phyloP scores from a whole-genome alignment of 2,113 vertebrate species.

The Elephas maximus region DNA sequence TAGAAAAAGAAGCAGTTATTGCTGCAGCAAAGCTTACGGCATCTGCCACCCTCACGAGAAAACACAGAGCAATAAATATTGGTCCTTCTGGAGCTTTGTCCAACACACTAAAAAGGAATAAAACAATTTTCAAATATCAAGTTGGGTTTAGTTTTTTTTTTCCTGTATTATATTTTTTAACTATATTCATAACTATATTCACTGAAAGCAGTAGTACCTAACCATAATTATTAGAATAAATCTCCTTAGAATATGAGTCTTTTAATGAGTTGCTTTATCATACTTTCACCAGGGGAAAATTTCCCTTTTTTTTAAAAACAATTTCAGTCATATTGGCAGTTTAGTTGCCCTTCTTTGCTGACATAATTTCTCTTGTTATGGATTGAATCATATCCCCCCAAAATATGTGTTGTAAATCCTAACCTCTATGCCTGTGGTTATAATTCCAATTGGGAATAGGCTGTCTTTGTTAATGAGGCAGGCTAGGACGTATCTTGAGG shows the following conservation, averaged over 20 bases:
- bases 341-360: neutral
- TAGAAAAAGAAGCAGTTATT: conserved; percentile 93
- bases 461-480: too few relatives aligned
- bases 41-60: conserved; percentile 94
- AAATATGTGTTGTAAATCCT: too few relatives aligned
- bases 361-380: neutral
- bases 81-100: conserved; percentile 91
- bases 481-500: too few relatives aligned
- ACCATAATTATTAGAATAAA: neutral
- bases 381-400: too few relatives aligned
- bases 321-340: neutral
- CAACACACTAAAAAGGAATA: conserved; percentile 90
- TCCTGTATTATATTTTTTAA: neutral
- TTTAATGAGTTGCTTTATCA: neutral
- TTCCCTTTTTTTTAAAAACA: neutral
- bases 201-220: neutral
- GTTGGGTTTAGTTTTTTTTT: neutral
- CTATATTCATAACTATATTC: neutral
- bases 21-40: conserved; percentile 94
- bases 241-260: neutral
- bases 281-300: neutral
- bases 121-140: conserved; percentile 23
- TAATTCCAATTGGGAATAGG: too few relatives aligned
- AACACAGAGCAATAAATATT: conserved; percentile 93
- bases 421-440: too few relatives aligned